Conservation (phyloP, 1,140 invertebrate species). For the Drosophila sechellia region DNA sequence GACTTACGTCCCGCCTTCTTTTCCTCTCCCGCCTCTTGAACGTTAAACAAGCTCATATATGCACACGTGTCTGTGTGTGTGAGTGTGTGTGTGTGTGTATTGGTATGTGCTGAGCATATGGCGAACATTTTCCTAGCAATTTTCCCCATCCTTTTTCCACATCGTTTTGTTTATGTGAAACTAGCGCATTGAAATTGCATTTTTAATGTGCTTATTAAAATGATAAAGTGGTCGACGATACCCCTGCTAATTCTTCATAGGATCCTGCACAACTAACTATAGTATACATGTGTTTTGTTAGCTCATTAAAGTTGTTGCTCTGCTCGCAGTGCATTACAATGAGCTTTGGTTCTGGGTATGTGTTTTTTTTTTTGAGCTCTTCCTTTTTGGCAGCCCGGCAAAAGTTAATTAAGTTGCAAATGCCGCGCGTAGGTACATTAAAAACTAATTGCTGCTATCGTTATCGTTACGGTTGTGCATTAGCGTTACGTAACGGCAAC, state of each 20-base stretch:
- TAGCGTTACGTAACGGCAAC: conserved; percentile 52
- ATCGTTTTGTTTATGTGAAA: conserved; percentile 52
- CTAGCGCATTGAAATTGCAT: conserved; percentile 67
- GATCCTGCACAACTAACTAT: conserved; percentile 28
- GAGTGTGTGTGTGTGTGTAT: background rate
- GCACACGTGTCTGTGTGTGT: conserved; percentile 3
- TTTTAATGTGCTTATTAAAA: conserved; percentile 66
- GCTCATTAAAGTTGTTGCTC: conserved; percentile 52
- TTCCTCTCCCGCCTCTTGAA: background rate
- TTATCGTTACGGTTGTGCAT: conserved; percentile 57
- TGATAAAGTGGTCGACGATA: conserved; percentile 54
- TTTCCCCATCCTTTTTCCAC: conserved; percentile 3
- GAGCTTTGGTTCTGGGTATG: conserved; percentile 18
- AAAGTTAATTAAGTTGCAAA: conserved; percentile 78
- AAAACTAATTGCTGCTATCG: conserved; percentile 70
- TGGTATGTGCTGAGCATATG: conserved; percentile 30
- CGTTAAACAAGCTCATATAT: conserved; percentile 45
- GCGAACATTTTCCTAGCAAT: conserved; percentile 20
- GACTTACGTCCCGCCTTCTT: conserved; percentile 2
- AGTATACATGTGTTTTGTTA: conserved; percentile 39
- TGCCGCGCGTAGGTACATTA: conserved; percentile 67
- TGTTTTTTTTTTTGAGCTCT: conserved; percentile 1
- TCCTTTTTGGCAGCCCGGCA: conserved; percentile 27
- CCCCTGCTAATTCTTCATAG: conserved; percentile 27
- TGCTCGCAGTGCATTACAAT: conserved; percentile 52